phyloP scores from a whole-genome alignment of 1,140 invertebrate genomes.

The Calliphora vicina region DNA sequence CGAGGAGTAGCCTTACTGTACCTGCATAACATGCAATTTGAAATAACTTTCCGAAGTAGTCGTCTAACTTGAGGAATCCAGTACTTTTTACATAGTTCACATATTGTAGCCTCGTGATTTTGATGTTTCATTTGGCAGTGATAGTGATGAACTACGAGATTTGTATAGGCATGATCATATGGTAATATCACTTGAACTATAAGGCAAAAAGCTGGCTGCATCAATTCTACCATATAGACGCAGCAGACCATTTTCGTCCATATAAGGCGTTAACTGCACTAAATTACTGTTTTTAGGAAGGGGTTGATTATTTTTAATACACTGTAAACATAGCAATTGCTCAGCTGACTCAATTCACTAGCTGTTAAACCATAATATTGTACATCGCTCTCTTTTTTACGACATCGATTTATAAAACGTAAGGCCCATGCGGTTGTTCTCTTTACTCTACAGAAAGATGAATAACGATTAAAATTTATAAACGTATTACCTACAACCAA shows the following conservation, averaged over 20 bases:
- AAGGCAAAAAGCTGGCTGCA: not conserved
- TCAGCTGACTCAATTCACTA: not conserved
- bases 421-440: no score
- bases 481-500: not conserved
- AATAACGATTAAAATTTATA: not conserved
- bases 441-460: not conserved
- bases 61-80: conserved; percentile 29
- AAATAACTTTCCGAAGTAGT: not conserved
- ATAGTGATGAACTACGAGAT: not conserved
- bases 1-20: not conserved
- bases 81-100: conserved; percentile 25
- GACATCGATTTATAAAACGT: not conserved
- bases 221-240: not conserved
- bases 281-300: not conserved
- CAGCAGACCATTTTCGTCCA: conserved; percentile 5
- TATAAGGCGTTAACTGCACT: not conserved
- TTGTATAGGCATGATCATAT: not conserved
- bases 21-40: not conserved
- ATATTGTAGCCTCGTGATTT: conserved; percentile 20
- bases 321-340: not conserved
- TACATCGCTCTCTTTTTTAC: not conserved
- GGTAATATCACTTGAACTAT: not conserved
- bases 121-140: conserved; percentile 29
- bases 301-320: not conserved
- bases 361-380: not conserved